Percentiles rank a stretch among this genome's conserved stretches.
phyloP scores from a whole-genome alignment of 2,888 invertebrate genomes.

The Coenonympha arcania region DNA sequence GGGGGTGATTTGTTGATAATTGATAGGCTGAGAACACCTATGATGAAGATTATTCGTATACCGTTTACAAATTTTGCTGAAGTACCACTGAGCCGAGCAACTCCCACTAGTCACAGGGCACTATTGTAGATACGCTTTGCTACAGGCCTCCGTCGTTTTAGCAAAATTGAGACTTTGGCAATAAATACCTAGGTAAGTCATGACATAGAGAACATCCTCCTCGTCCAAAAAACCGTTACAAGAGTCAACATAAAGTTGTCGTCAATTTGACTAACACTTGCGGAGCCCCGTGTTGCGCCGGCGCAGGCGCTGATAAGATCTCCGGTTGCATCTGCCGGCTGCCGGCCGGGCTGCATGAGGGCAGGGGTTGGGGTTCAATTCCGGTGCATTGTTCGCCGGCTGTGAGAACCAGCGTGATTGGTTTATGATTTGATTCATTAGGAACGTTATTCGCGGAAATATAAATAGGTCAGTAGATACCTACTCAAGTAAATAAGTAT shows the following conservation, averaged over 20 bases:
- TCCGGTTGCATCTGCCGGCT: slow-evolving; percentile 67
- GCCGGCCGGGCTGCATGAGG: slow-evolving; percentile 52
- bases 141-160: no score
- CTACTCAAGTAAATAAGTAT: no score
- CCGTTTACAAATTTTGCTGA: no score
- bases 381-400: slow-evolving; percentile 58
- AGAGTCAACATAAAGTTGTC: slow-evolving; percentile 59
- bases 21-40: no score
- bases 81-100: no score
- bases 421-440: slow-evolving; percentile 55
- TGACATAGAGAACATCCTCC: slow-evolving; percentile 22
- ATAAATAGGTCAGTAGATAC: neutral
- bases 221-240: slow-evolving; percentile 61
- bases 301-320: slow-evolving; percentile 73
- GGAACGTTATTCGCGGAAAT: slow-evolving; percentile 38
- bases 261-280: slow-evolving; percentile 58
- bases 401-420: slow-evolving; percentile 64
- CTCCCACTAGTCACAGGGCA: no score
- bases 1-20: no score
- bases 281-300: slow-evolving; percentile 62
- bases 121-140: no score
- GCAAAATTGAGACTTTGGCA: no score
- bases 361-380: slow-evolving; percentile 60
- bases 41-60: no score
- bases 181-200: no score